Evolutionary conservation across 2,888 invertebrate species (phyloP).

Genomic region (Eupelmus urozonus): DNA sequence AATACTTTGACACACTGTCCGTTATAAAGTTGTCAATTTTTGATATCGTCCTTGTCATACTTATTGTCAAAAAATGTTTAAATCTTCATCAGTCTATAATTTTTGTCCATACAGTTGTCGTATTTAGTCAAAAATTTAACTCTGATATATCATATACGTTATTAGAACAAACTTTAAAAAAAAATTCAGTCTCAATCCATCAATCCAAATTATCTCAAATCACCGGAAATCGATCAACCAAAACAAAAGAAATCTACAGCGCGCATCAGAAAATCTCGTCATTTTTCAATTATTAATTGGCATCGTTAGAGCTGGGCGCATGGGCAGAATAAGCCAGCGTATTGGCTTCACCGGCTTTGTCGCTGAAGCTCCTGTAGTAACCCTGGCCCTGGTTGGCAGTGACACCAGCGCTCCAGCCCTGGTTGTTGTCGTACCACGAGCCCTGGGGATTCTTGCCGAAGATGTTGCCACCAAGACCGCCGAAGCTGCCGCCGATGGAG

Average conservation of each 20-base stretch:
- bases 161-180: too few relatives aligned
- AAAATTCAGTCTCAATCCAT: too few relatives aligned
- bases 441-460: conserved; percentile 68
- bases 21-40: too few relatives aligned
- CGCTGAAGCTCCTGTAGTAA: conserved; percentile 77
- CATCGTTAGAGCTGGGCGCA: conserved; percentile 70
- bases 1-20: too few relatives aligned
- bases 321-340: conserved; percentile 86
- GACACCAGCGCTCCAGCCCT: conserved; percentile 74
- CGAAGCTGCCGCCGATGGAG: conserved; percentile 60
- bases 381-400: conserved; percentile 67
- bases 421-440: conserved; percentile 57
- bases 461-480: conserved; percentile 65
- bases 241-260: not conserved
- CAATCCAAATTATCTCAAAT: too few relatives aligned
- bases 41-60: too few relatives aligned
- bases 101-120: too few relatives aligned
- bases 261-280: not conserved
- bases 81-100: too few relatives aligned
- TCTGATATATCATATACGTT: too few relatives aligned
- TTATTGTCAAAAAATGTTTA: too few relatives aligned
- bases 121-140: too few relatives aligned
- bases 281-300: conserved; percentile 16
- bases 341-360: conserved; percentile 82
- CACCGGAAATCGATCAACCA: not conserved